Conservation (phyloP, 2,113 vertebrate species). For the Corapipo altera region DNA sequence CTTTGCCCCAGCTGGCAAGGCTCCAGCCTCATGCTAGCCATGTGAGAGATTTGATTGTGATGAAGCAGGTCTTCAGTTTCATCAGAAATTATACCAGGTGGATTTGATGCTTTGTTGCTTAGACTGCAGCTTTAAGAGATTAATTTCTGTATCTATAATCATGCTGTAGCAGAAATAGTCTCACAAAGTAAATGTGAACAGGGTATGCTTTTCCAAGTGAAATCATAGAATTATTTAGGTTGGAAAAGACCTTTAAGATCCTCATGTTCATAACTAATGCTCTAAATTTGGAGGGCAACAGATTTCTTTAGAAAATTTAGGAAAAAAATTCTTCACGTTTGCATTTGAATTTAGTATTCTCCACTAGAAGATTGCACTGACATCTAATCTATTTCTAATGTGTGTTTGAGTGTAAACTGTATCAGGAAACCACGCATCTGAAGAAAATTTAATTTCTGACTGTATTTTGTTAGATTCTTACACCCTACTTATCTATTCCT, state of each 20-base stretch:
- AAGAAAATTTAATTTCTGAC: not conserved
- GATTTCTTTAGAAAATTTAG: not conserved
- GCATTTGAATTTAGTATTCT: not conserved
- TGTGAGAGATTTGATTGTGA: not conserved
- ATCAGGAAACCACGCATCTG: not conserved
- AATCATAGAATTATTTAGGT: not conserved
- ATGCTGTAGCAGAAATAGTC: not conserved
- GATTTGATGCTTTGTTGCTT: not conserved
- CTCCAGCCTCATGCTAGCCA: not conserved
- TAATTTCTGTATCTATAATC: not conserved
- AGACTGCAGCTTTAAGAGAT: not conserved
- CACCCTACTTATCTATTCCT: not conserved
- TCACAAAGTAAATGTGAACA: not conserved
- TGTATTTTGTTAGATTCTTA: not conserved
- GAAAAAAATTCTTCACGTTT: not conserved
- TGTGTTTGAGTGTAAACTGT: not conserved
- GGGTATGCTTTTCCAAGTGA: not conserved
- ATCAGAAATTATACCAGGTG: not conserved
- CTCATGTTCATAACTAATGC: not conserved
- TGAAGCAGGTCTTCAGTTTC: not conserved
- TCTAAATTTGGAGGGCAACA: not conserved
- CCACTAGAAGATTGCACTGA: not conserved
- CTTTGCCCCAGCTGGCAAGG: not conserved
- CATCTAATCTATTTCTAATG: not conserved
- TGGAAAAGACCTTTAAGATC: not conserved